These are phyloP conservation scores for Eledona agricola DNA, from an alignment of 2,888 invertebrate species.

Conservation along the genomic window DNA sequence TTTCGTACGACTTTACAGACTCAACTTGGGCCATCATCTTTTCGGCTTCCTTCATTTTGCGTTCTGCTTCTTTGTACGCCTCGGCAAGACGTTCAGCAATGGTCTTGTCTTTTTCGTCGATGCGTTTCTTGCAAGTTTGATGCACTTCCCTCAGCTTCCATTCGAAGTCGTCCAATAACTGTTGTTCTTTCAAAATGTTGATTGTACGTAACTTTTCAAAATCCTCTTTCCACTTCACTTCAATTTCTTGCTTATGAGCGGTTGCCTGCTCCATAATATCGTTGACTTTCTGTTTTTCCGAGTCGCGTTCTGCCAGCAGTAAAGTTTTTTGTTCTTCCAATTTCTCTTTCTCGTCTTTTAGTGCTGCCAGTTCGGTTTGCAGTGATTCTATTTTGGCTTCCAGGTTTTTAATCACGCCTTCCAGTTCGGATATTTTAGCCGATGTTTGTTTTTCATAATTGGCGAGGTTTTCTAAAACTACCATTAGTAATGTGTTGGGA, in stretches of 20 bases:
- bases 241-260: conserved; percentile 68
- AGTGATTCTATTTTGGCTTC: conserved; percentile 64
- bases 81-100: conserved; percentile 66
- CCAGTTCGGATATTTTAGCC: conserved; percentile 62
- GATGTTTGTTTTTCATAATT: conserved; percentile 57
- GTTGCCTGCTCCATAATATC: conserved; percentile 71
- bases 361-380: conserved; percentile 63
- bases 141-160: conserved; percentile 84
- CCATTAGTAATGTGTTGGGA: neutral
- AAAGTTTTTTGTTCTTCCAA: conserved; percentile 58
- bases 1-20: conserved; percentile 66
- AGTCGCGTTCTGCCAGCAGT: conserved; percentile 59
- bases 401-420: conserved; percentile 63
- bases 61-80: conserved; percentile 58
- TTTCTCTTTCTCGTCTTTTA: conserved; percentile 64
- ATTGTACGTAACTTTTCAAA: conserved; percentile 74
- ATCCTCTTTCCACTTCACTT: conserved; percentile 72
- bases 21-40: conserved; percentile 61
- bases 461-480: conserved; percentile 4
- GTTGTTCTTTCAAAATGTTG: conserved; percentile 75
- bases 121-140: conserved; percentile 71
- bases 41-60: conserved; percentile 58
- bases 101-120: conserved; percentile 69
- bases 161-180: conserved; percentile 81
- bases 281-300: conserved; percentile 66